phyloP scores from a whole-genome alignment of 2,888 invertebrate species.

The Chloroclystis v-ata region DNA sequence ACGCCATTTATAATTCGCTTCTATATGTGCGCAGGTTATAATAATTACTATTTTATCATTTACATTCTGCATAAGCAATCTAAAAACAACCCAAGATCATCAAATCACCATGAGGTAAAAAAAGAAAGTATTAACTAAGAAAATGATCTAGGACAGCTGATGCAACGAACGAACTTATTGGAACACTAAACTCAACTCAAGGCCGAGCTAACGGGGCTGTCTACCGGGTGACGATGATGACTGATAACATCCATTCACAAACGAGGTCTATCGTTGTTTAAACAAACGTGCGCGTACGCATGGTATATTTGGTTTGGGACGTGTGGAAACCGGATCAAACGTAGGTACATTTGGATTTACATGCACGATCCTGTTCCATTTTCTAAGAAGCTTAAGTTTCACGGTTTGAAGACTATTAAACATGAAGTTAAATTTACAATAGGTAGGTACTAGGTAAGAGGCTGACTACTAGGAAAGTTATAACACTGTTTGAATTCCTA shows the following conservation, averaged over 20 bases:
- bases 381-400: too few species aligned
- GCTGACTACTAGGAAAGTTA: too few species aligned
- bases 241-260: conserved; percentile 19
- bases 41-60: too few species aligned
- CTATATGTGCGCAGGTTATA: too few species aligned
- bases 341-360: too few species aligned
- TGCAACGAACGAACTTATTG: conserved; percentile 17
- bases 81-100: not conserved
- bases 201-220: conserved; percentile 8
- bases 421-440: too few species aligned
- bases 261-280: conserved; percentile 6
- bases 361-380: too few species aligned
- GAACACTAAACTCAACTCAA: conserved; percentile 4
- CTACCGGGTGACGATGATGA: conserved; percentile 14
- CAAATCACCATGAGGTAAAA: conserved; percentile 1
- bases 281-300: conserved; percentile 6
- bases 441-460: too few species aligned
- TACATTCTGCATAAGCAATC: not conserved
- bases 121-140: conserved; percentile 10
- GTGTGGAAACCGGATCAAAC: not conserved
- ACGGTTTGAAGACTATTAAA: too few species aligned
- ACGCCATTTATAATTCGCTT: too few species aligned
- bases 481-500: too few species aligned
- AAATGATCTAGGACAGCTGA: conserved; percentile 15
- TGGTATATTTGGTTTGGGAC: not conserved